Conservation (phyloP, 1,140 invertebrate genomes). For the Drosophila melanogaster region Release_6_plus_ISO1_MT NT_033779.5:10896501-10897000, state of each 20-base stretch:
- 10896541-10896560: slow-evolving; percentile 60
- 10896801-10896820: slow-evolving; percentile 45
- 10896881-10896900: slow-evolving; percentile 49
- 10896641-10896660: slow-evolving; percentile 73
- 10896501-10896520: slow-evolving; percentile 12
- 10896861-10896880: slow-evolving; percentile 37
- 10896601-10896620: slow-evolving; percentile 6
- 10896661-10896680: slow-evolving; percentile 29
- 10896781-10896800: slow-evolving; percentile 19
- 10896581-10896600: slow-evolving; percentile 11
- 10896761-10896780: slow-evolving; percentile 9
- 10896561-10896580: slow-evolving; percentile 69
- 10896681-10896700: slow-evolving; percentile 62
- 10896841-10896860: slow-evolving; percentile 8
- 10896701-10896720: slow-evolving; percentile 71
- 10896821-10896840: slow-evolving; percentile 13
- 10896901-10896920: slow-evolving; percentile 12
- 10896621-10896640: slow-evolving; percentile 58
- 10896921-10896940: slow-evolving; percentile 9
- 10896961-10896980: slow-evolving; percentile 59
- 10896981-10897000: slow-evolving; percentile 80
- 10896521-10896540: neutral
- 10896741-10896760: slow-evolving; percentile 24
- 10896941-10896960: slow-evolving; percentile 9
- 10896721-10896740: slow-evolving; percentile 26